These are phyloP conservation scores for Caenorhabditis latens DNA, from an alignment of 1,140 invertebrate genomes.

Conservation along the genomic window DNA sequence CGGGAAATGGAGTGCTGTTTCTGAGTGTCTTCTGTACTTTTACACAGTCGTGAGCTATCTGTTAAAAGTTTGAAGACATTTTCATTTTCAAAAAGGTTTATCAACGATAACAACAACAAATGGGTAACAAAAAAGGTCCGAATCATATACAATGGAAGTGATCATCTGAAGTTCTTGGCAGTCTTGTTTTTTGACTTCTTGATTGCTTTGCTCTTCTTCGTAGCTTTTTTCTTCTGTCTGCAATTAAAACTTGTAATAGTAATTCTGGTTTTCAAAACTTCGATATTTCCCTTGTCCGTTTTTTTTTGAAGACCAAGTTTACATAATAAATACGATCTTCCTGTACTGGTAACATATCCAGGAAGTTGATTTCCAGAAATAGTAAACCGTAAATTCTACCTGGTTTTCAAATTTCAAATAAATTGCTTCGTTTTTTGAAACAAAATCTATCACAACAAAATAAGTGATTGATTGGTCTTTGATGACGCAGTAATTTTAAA, in stretches of 20 bases:
- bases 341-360: no score
- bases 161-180: constrained; percentile 15
- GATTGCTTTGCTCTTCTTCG: constrained; percentile 48
- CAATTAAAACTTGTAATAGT: neutral
- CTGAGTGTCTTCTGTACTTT: no score
- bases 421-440: no score
- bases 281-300: neutral
- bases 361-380: no score
- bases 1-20: no score
- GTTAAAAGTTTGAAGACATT: neutral
- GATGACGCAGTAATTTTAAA: no score
- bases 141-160: neutral
- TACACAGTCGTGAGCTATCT: no score
- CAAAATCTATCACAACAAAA: no score
- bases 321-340: no score
- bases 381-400: no score
- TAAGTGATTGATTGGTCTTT: no score
- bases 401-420: no score
- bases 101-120: neutral
- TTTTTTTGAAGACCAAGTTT: neutral
- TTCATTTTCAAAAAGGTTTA: neutral
- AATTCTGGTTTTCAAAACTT: neutral
- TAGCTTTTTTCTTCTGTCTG: constrained; percentile 37
- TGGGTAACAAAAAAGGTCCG: constrained; percentile 19
- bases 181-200: constrained; percentile 38